Evolutionary conservation across 2,888 invertebrate genomes (phyloP), one percentile per base, ranked within the genome.

Genomic region (Buathra laborator): DNA sequence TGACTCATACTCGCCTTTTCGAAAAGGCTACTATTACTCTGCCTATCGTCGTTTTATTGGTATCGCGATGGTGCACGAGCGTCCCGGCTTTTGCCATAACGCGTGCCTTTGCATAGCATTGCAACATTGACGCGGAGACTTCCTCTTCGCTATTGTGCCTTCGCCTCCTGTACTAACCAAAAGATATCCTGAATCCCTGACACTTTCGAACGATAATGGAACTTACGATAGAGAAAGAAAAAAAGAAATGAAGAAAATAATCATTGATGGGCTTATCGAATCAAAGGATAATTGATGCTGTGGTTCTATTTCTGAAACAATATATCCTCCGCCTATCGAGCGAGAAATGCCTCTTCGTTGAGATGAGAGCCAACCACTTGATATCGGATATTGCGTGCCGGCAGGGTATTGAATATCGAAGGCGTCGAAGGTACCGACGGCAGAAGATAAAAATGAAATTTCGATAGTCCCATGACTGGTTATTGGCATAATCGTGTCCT

Each of bases 1-100:
- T 64, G n/a, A n/a, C n/a, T n/a, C n/a, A n/a, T n/a, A n/a, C n/a
- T n/a, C n/a, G n/a, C n/a, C n/a, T n/a, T n/a, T n/a, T n/a, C n/a
- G n/a, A n/a, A n/a, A n/a, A n/a, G n/a, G n/a, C n/a, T n/a, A 19
- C 53, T 72, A 66, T 77, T 83, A 78, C 71, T 46, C 77, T 19
- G 70, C 67, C 32, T 37, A 75, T 79, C 62, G 81, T 48, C 67
- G 53, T 87, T 87, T 87, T 86, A 86, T 87, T 86, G 87, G 76
- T 71, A 68, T 79, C 32, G 51, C 29, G 71, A 43, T 68, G 66
- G 53, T 64, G 77, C 43, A 67, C 48, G 19, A 48, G 37, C 19
- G 44, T 68, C 46, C 71, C 81, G 2, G 32, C 32, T 74, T 81
- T 70, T 81, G 81, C 78, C 29, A 56, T 64, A 77, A 71, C 79